These are phyloP conservation scores for Agriopis leucophaearia DNA, from an alignment of 2,888 invertebrate genomes.

Conservation along the genomic window DNA sequence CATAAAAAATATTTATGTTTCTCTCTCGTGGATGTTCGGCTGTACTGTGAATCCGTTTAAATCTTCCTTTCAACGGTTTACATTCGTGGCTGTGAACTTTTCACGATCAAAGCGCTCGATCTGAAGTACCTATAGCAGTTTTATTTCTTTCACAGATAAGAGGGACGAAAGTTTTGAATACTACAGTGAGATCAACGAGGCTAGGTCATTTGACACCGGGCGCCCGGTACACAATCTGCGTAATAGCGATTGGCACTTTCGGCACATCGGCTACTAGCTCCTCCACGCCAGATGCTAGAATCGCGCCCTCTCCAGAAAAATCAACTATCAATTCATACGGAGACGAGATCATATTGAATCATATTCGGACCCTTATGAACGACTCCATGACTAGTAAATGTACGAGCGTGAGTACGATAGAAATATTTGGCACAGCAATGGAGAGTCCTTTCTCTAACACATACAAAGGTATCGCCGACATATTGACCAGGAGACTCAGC, in stretches of 20 bases:
- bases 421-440: conserved; percentile 89
- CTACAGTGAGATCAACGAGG: conserved; percentile 90
- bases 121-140: conserved; percentile 36
- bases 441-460: conserved; percentile 87
- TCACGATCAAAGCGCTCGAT: conserved; percentile 47
- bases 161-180: conserved; percentile 90
- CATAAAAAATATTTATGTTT: conserved; percentile 85
- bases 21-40: conserved; percentile 75
- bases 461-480: conserved; percentile 90
- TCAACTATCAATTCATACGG: conserved; percentile 79
- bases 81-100: conserved; percentile 61
- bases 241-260: conserved; percentile 93
- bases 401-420: conserved; percentile 91
- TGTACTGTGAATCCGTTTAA: conserved; percentile 76
- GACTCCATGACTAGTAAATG: conserved; percentile 92
- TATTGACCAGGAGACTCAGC: conserved; percentile 93
- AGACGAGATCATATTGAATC: conserved; percentile 86
- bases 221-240: conserved; percentile 94
- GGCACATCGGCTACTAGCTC: conserved; percentile 77
- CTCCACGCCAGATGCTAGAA: conserved; percentile 82
- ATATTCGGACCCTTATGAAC: conserved; percentile 76
- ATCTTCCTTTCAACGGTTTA: conserved; percentile 69
- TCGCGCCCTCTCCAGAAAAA: conserved; percentile 75
- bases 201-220: conserved; percentile 92
- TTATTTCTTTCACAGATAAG: conserved; percentile 86